Conservation (phyloP, 1,140 invertebrate genomes). For the Drosophila azteca region DNA sequence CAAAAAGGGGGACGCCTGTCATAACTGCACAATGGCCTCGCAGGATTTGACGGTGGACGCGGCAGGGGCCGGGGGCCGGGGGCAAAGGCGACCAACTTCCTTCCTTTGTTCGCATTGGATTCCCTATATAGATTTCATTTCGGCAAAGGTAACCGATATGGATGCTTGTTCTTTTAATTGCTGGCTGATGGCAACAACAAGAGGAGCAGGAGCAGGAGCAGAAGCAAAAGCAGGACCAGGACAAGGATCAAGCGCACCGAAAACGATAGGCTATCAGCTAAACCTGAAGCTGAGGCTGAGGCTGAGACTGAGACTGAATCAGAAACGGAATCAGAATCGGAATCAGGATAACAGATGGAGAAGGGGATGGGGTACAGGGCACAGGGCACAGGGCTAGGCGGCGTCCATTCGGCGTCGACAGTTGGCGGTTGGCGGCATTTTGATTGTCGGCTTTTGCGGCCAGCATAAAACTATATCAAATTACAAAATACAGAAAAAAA, state of each 20-base stretch:
- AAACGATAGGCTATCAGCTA: conserved; percentile 76
- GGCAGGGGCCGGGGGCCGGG: too few species aligned
- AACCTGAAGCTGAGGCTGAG: background rate
- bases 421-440: conserved; percentile 65
- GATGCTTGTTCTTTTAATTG: conserved; percentile 79
- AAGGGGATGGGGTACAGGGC: too few species aligned
- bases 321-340: conserved; percentile 30
- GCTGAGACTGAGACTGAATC: background rate
- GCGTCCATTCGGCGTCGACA: conserved; percentile 51
- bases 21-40: conserved; percentile 73
- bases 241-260: conserved; percentile 16
- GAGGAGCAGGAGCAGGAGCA: background rate
- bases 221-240: too few species aligned
- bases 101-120: conserved; percentile 29
- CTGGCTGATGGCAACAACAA: conserved; percentile 27
- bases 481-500: conserved; percentile 46
- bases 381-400: background rate
- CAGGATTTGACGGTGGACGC: conserved; percentile 14
- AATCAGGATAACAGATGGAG: conserved; percentile 4
- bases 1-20: conserved; percentile 68
- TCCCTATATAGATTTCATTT: conserved; percentile 74
- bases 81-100: conserved; percentile 37
- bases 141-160: conserved; percentile 66
- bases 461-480: conserved; percentile 73
- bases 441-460: conserved; percentile 77